Evolutionary conservation across 2,888 invertebrate species (phyloP).

Genomic region (Notodonta ziczac): DNA sequence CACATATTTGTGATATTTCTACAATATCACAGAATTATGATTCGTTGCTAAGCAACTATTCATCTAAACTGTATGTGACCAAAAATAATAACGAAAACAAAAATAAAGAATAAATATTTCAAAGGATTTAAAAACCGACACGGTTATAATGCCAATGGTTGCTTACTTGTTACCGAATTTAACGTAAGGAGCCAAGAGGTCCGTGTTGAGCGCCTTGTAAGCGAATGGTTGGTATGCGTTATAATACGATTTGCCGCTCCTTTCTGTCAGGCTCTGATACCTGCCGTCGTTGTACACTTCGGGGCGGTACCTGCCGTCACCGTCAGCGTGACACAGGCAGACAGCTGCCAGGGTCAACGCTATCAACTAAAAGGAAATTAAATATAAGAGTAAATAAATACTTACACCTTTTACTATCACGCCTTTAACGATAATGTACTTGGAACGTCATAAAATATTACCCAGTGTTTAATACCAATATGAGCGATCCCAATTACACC

Average conservation of each 20-base stretch:
- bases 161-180: conserved; percentile 53
- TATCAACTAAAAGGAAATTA: conserved; percentile 41
- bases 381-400: background rate
- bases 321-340: conserved; percentile 54
- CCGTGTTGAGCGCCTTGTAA: conserved; percentile 53
- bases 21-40: too few species aligned
- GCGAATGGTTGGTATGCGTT: conserved; percentile 55
- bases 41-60: too few species aligned
- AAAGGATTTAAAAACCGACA: too few species aligned
- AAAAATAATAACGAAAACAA: too few species aligned
- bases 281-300: conserved; percentile 61
- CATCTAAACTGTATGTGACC: too few species aligned
- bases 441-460: too few species aligned
- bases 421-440: too few species aligned
- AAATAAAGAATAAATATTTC: too few species aligned
- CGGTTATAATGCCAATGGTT: background rate
- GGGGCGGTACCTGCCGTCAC: conserved; percentile 79
- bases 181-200: conserved; percentile 58
- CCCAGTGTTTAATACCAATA: too few species aligned
- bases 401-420: too few species aligned
- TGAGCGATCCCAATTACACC: too few species aligned
- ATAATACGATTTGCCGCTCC: conserved; percentile 59
- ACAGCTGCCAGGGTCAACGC: conserved; percentile 49
- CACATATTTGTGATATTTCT: too few species aligned
- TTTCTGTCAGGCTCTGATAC: conserved; percentile 48